Evolutionary conservation across 1,140 invertebrate species (phyloP).

Genomic region (Lasioglossum baleicum): DNA sequence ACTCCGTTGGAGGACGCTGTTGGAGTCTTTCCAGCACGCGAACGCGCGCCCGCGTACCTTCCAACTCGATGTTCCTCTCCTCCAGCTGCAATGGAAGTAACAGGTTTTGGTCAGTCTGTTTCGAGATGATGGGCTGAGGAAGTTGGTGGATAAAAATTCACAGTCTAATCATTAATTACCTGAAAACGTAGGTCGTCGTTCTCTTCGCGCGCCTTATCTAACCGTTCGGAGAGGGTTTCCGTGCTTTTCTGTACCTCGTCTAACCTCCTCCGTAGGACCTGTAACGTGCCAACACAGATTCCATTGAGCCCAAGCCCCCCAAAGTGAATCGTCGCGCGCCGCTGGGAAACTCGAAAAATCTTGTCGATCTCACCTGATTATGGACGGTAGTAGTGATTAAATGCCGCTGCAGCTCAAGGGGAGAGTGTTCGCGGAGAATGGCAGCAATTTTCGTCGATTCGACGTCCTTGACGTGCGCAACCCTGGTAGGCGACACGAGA

Average conservation of each 20-base stretch:
- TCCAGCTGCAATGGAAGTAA: constrained; percentile 82
- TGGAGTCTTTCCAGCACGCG: constrained; percentile 84
- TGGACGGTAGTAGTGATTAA: constrained; percentile 90
- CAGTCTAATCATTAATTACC: constrained; percentile 73
- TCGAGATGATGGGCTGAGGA: too few relatives aligned
- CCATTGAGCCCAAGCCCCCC: too few relatives aligned
- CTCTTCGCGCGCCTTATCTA: constrained; percentile 87
- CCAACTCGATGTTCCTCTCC: constrained; percentile 89
- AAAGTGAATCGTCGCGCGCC: too few relatives aligned
- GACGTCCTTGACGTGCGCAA: constrained; percentile 70
- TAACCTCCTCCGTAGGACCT: constrained; percentile 86
- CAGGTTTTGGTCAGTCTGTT: not conserved
- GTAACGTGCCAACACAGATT: constrained; percentile 62
- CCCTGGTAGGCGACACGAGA: constrained; percentile 73
- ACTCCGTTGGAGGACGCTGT: constrained; percentile 71
- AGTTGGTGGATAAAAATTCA: too few relatives aligned
- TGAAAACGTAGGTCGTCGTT: constrained; percentile 91
- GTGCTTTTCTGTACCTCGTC: constrained; percentile 84
- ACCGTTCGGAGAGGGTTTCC: constrained; percentile 83
- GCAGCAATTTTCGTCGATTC: constrained; percentile 88
- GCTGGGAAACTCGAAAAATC: too few relatives aligned
- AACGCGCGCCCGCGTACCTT: constrained; percentile 87
- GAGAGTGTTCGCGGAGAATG: constrained; percentile 89
- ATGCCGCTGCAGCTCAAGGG: constrained; percentile 90
- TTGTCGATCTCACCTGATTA: constrained; percentile 85